A percentile compares a stretch with the other conserved stretches of the same genome.
Conservation (phyloP, 2,888 invertebrate species). For the Panzeria rudis region DNA sequence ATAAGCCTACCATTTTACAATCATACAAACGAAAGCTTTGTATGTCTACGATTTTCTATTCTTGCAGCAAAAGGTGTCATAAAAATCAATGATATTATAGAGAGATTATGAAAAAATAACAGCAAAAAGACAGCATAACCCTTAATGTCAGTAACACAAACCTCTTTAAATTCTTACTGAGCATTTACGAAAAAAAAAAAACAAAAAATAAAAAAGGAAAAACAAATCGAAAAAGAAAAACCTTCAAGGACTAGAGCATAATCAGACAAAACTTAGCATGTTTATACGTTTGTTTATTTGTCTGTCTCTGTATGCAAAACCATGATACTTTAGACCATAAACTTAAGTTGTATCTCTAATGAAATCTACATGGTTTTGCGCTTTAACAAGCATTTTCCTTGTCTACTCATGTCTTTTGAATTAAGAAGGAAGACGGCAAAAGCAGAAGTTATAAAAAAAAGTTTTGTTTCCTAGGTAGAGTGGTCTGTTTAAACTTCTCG, state of each 20-base stretch:
- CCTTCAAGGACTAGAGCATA: conserved; percentile 50
- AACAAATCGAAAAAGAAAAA: conserved; percentile 12
- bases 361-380: conserved; percentile 82
- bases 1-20: conserved; percentile 52
- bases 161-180: conserved; percentile 31
- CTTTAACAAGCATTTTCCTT: conserved; percentile 82
- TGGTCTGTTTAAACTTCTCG: conserved; percentile 36
- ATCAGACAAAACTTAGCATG: conserved; percentile 31
- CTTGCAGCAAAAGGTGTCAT: conserved; percentile 66
- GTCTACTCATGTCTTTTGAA: conserved; percentile 79
- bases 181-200: conserved; percentile 8
- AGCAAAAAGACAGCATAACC: not conserved
- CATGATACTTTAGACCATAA: conserved; percentile 68
- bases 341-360: conserved; percentile 79
- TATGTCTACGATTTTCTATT: not conserved
- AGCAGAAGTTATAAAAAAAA: conserved; percentile 6
- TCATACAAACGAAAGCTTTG: conserved; percentile 25
- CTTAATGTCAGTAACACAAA: conserved; percentile 48
- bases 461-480: conserved; percentile 32
- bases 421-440: conserved; percentile 58
- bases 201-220: conserved; percentile 8
- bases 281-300: conserved; percentile 8
- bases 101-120: conserved; percentile 59
- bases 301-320: conserved; percentile 28
- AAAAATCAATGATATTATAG: conserved; percentile 71